phyloP scores from a whole-genome alignment of 2,113 vertebrate genomes.

The Dicentrarchus labrax region DNA sequence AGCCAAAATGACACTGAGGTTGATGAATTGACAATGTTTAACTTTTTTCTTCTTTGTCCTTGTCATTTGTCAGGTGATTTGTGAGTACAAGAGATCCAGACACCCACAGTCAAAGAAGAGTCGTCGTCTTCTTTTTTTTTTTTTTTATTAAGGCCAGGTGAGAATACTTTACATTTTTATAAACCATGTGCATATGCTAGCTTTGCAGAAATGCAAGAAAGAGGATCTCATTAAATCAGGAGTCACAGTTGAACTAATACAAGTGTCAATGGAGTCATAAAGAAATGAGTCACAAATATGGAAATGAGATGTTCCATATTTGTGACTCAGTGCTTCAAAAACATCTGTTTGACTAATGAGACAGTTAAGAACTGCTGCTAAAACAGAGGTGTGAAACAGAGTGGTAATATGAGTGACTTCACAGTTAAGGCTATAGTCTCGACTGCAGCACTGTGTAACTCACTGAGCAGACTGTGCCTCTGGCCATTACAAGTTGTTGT shows the following conservation, averaged over 20 bases:
- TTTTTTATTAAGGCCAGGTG: slow-evolving; percentile 5
- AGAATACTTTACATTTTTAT: neutral
- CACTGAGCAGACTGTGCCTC: neutral
- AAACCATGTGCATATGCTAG: neutral
- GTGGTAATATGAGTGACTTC: neutral
- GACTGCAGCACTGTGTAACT: neutral
- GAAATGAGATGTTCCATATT: slow-evolving; percentile 6
- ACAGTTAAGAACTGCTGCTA: neutral
- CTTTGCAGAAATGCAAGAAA: neutral
- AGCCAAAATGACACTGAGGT: neutral
- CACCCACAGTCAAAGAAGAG: slow-evolving; percentile 5
- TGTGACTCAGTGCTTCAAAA: slow-evolving; percentile 25
- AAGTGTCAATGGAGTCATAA: slow-evolving; percentile 5
- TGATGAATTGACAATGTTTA: neutral
- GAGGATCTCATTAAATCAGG: neutral
- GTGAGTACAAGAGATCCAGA: neutral
- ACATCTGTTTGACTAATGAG: slow-evolving; percentile 14
- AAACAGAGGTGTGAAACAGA: slow-evolving; percentile 9
- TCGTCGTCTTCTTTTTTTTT: neutral
- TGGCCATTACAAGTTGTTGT: neutral
- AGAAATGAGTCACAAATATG: neutral
- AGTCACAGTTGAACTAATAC: neutral
- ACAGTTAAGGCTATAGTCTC: neutral
- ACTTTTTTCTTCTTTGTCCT: slow-evolving; percentile 3
- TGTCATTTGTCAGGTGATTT: slow-evolving; percentile 7